Base-by-base conservation (phyloP, 2,888 invertebrate species). In the Argyra leucocephala region DNA sequence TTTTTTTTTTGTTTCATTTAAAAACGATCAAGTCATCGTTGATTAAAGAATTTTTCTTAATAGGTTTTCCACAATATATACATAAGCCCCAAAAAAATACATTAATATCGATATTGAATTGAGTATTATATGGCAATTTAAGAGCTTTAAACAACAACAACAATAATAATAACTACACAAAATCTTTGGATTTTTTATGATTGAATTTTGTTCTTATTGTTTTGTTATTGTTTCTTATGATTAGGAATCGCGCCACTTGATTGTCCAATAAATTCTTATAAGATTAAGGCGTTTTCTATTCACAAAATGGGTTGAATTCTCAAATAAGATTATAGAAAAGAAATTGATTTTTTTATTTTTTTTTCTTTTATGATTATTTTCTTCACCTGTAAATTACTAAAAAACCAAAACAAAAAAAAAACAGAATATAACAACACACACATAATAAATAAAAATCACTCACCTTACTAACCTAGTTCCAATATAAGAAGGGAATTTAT, bases 201-300 rank as follows among this genome's bases (percentile, higher is more conserved):
- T 48, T 15, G 15, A 15, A 18, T 48, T 48, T 48, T 48, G 48
- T 48, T 18, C 18, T 48, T 48, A 1, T 18, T 48, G 1, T 48
- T 18, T 15, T 48, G 12, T 48, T 15, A 3, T 48, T 48, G 4
- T 48, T 18, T 48, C 2, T 48, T 48, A 12, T 48, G 48, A 9
- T 18, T 48, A 48, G 12, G 48, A 48, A n/a, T 48, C 48, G 48
- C 48, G 48, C 48, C 48, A 48, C 48, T 48, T 48, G 48, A 48
- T 48, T 48, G 48, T 48, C 48, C 48, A 48, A 48, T 48, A 48
- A 31, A 48, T 48, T 48, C 48, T 48, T 48, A 48, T n/a, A 48
- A 48, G 48, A 48, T 48, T 48, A 48, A 48, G 48, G 48, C 48
- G 48, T 48, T 48, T 48, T 48, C 18, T 48, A 48, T 15, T 48